Conservation (phyloP, 1,140 invertebrate species). For the Drosophila yakuba region DNA sequence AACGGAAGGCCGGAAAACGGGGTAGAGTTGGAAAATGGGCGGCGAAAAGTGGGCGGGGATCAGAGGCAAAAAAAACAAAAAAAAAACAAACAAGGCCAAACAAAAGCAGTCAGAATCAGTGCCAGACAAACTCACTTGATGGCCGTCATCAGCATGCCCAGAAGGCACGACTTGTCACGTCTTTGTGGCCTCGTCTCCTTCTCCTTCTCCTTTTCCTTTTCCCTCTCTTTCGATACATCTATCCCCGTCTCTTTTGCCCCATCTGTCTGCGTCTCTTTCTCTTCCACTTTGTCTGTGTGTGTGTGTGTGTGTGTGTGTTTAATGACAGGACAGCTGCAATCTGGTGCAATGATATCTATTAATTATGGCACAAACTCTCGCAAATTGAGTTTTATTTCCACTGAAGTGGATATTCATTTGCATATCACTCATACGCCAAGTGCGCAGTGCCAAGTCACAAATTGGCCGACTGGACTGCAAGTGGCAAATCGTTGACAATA, state of each 20-base stretch:
- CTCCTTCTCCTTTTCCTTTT: background rate
- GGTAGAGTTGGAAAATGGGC: background rate
- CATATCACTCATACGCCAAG: slow-evolving; percentile 53
- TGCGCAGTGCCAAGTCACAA: slow-evolving; percentile 17
- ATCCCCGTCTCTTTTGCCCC: background rate
- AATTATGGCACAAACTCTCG: slow-evolving; percentile 44
- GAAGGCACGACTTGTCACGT: slow-evolving; percentile 45
- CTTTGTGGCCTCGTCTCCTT: slow-evolving; percentile 9
- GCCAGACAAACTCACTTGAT: slow-evolving; percentile 52
- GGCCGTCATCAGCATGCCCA: slow-evolving; percentile 50
- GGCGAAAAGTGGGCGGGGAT: background rate
- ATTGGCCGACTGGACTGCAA: slow-evolving; percentile 33
- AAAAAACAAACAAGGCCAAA: slow-evolving; percentile 1
- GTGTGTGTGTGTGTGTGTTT: slow-evolving; percentile 9
- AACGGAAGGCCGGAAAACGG: slow-evolving; percentile 12
- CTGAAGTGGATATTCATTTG: slow-evolving; percentile 44
- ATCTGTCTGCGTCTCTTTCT: background rate
- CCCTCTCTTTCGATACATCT: background rate
- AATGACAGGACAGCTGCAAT: slow-evolving; percentile 43
- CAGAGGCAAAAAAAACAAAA: slow-evolving; percentile 3
- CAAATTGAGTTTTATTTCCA: slow-evolving; percentile 50
- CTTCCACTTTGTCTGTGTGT: background rate
- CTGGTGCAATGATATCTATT: slow-evolving; percentile 52
- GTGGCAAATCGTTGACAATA: slow-evolving; percentile 43
- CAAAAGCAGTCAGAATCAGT: slow-evolving; percentile 20